These are phyloP conservation scores for Chouioia cunea DNA, from an alignment of 2,888 invertebrate species.

Conservation along the genomic window DNA sequence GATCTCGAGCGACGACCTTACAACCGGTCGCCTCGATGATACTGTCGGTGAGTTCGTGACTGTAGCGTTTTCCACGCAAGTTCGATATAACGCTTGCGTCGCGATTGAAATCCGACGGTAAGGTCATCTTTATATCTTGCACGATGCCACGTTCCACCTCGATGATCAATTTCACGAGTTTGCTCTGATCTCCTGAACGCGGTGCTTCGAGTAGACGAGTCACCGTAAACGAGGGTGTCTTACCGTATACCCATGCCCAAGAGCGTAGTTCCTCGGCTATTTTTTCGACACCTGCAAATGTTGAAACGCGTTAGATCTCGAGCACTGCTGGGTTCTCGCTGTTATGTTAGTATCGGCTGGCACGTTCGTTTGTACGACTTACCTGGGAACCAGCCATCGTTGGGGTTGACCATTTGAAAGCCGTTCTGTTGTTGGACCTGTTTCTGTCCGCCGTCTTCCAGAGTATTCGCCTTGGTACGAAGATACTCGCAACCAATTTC, in stretches of 20 bases:
- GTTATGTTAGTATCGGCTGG: too few species aligned
- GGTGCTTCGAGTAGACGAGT: constrained; percentile 76
- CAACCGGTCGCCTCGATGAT: constrained; percentile 70
- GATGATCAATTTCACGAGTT: constrained; percentile 74
- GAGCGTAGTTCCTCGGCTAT: constrained; percentile 78
- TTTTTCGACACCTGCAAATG: constrained; percentile 75
- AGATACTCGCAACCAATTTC: constrained; percentile 89
- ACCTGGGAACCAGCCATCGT: constrained; percentile 90
- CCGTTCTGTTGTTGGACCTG: constrained; percentile 83
- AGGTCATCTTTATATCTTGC: constrained; percentile 75
- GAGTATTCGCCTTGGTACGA: constrained; percentile 76
- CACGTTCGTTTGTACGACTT: too few species aligned
- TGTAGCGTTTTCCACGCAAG: constrained; percentile 77
- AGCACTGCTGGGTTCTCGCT: too few species aligned
- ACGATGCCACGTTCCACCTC: constrained; percentile 77
- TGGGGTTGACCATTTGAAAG: constrained; percentile 88
- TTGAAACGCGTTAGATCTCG: not conserved
- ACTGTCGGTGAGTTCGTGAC: constrained; percentile 72
- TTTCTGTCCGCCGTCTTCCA: constrained; percentile 80
- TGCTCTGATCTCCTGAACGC: constrained; percentile 41
- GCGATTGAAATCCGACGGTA: constrained; percentile 76
- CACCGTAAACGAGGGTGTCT: constrained; percentile 87
- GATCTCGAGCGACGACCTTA: constrained; percentile 56
- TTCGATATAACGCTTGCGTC: constrained; percentile 77
- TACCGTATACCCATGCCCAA: constrained; percentile 92